Percentiles rank a stretch among this genome's conserved stretches.
These are phyloP conservation scores for Argyresthia goedartella DNA, from an alignment of 2,888 invertebrate species.

Conservation along the genomic window DNA sequence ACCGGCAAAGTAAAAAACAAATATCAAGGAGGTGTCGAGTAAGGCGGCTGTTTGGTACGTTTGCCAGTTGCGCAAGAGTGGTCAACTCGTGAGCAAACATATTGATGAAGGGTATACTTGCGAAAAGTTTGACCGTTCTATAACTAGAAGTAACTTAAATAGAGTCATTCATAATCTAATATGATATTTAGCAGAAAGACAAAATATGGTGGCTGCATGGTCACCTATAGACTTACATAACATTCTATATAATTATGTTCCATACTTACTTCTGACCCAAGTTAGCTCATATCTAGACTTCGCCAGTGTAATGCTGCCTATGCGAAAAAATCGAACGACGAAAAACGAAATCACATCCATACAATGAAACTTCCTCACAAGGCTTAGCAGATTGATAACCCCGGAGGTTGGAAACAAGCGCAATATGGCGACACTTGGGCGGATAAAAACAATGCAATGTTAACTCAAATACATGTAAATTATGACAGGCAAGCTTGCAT, in stretches of 20 bases:
- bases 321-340: too few species aligned
- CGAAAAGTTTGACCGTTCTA: too few species aligned
- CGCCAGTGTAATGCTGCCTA: too few species aligned
- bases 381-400: constrained; percentile 4
- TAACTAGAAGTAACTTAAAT: too few species aligned
- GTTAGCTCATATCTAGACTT: too few species aligned
- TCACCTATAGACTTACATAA: too few species aligned
- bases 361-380: background rate
- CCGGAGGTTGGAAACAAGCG: constrained; percentile 7
- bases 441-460: constrained; percentile 33
- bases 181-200: too few species aligned
- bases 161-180: too few species aligned
- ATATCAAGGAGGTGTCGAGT: constrained; percentile 17
- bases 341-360: too few species aligned
- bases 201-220: too few species aligned
- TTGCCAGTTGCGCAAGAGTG: constrained; percentile 42
- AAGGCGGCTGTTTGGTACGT: constrained; percentile 6
- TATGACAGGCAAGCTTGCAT: constrained; percentile 2
- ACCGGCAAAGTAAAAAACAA: constrained; percentile 39
- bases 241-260: too few species aligned
- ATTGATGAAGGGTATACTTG: constrained; percentile 29
- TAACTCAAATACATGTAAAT: constrained; percentile 31
- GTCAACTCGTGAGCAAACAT: constrained; percentile 23
- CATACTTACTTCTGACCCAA: too few species aligned
- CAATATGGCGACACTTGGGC: constrained; percentile 26